Base-by-base conservation (phyloP, 2,888 invertebrate genomes). In the Acronicta leporina region DNA sequence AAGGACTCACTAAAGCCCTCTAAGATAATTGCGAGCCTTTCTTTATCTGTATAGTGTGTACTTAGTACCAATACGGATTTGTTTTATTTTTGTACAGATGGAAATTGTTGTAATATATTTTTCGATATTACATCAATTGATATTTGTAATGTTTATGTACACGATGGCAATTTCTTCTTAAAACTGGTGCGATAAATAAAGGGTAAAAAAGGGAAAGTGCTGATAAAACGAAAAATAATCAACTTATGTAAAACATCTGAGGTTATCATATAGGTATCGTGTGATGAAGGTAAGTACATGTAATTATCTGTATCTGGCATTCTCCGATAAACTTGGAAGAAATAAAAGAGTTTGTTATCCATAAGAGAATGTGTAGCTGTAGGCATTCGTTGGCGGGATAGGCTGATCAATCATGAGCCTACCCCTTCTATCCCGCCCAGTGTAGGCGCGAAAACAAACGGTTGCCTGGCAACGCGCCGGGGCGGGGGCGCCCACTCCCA, bases 371-470 rank as follows among this genome's bases (percentile, higher is more conserved):
- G 81, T 75, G 81, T 86, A 82, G 86, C 87, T 83, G 89, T 91
- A 92, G 92, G 91, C 89, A 92, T 90, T 89, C 84, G 86, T 86
- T 86, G 81, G 86, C 83, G 88, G 88, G 90, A 92, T 92, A 93
- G 94, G 94, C 91, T 93, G 94, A 94, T 94, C 94, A 94, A 94
- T 94, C 94, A 94, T 90, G 91, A 87, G 87, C 89, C 92, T 91
- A 93, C 93, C 94, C 94, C 92, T 94, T 94, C 92, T 91, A 92
- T 84, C 92, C 92, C 92, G 92, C 92, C 94, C 91, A 84, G 85
- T 82, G 86, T 81, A 82, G 88, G 87, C 88, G 91, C 89, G 92
- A 94, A 94, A 93, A 94, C 94, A 94, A 94, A 89, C 92, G 87
- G 94, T 93, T 91, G 92, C 94, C 69, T 62, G 80, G 94, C 92